A percentile compares a stretch with the other conserved stretches of the same genome.
These are phyloP conservation scores for Parotia lawesii DNA, from an alignment of 2,113 vertebrate species.

Conservation along the genomic window DNA sequence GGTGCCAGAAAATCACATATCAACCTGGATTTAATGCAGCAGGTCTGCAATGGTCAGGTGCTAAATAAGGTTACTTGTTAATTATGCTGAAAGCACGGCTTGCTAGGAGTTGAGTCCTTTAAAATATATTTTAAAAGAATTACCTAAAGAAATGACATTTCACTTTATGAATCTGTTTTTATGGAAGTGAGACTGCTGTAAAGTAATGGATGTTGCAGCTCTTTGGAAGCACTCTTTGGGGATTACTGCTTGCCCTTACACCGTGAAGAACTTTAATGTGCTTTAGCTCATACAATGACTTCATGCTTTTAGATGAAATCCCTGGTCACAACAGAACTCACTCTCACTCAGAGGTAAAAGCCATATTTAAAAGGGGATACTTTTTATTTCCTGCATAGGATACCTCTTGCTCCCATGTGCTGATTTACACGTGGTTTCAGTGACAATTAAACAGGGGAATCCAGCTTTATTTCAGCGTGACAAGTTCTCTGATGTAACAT, in stretches of 20 bases:
- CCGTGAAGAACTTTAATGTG: neutral
- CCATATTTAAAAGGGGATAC: neutral
- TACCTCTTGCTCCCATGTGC: neutral
- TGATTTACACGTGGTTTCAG: neutral
- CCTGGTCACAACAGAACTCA: neutral
- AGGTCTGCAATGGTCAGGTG: neutral
- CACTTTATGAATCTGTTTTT: slow-evolving; percentile 2
- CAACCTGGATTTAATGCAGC: neutral
- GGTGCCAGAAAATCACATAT: neutral
- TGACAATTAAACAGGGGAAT: neutral
- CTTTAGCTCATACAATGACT: neutral
- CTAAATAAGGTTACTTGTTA: neutral
- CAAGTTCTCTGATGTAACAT: neutral
- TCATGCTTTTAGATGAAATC: neutral
- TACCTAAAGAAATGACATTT: slow-evolving; percentile 14
- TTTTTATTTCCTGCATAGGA: neutral
- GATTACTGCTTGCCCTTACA: neutral
- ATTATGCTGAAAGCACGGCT: neutral
- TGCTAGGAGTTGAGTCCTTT: neutral
- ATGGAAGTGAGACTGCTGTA: neutral
- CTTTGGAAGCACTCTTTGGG: neutral
- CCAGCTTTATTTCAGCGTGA: neutral
- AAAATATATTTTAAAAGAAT: slow-evolving; percentile 12
- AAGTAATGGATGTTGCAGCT: neutral
- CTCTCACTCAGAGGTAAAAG: neutral